Conservation (phyloP, 2,797 vertebrate genomes). For the Syndactyla subalaris region DNA sequence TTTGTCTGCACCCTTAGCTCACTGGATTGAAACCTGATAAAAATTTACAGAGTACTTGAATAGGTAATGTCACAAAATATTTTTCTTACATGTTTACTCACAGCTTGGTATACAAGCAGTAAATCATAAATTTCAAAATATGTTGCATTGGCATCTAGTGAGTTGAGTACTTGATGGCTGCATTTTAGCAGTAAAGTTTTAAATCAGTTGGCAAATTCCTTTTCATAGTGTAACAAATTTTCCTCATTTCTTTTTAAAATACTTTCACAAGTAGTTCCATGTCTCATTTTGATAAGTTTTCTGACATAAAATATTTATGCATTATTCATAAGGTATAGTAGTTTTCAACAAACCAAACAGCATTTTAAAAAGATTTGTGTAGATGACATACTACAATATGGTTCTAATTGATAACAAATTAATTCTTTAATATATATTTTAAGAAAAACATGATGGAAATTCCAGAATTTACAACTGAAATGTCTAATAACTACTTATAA, state of each 20-base stretch:
- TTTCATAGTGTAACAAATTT: not conserved
- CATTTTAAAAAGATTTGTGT: not conserved
- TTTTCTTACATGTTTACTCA: not conserved
- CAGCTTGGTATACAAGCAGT: not conserved
- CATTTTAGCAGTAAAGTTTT: not conserved
- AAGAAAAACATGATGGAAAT: not conserved
- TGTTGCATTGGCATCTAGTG: not conserved
- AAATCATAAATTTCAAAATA: not conserved
- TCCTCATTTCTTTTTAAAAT: not conserved
- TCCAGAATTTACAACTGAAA: not conserved
- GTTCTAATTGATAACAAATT: not conserved
- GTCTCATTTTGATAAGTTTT: not conserved
- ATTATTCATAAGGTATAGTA: not conserved
- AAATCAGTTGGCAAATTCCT: not conserved
- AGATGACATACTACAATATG: not conserved
- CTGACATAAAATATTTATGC: not conserved
- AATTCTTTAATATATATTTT: not conserved
- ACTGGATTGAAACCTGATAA: not conserved
- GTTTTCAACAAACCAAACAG: not conserved
- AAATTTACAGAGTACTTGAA: not conserved
- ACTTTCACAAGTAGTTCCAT: not conserved
- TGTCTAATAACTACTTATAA: not conserved
- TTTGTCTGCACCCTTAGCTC: not conserved
- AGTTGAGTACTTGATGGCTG: not conserved
- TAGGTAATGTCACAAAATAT: not conserved